Percentiles rank a stretch among this genome's conserved stretches.
Evolutionary conservation across 2,113 vertebrate species (phyloP).

Genomic region (Tragelaphus scriptus): DNA sequence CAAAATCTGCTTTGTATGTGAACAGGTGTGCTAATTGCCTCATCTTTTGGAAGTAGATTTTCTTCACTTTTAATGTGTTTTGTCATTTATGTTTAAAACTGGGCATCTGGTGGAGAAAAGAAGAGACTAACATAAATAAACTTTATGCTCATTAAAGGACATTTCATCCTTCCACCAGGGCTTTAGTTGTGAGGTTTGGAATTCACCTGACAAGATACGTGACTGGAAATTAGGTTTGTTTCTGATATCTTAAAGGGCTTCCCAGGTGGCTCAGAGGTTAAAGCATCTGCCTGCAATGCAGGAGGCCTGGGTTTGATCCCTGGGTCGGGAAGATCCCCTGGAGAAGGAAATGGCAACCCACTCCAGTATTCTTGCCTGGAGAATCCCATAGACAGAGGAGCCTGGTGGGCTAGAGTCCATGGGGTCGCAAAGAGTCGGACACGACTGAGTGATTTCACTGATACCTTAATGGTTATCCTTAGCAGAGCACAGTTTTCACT

Average conservation of each 20-base stretch:
- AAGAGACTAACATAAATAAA: not conserved
- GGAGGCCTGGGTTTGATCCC: too few relatives aligned
- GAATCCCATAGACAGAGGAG: too few relatives aligned
- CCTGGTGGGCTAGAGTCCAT: too few relatives aligned
- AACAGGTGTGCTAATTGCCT: not conserved
- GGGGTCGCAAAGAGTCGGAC: too few relatives aligned
- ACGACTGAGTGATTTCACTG: too few relatives aligned
- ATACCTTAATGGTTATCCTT: not conserved
- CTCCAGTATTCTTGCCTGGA: too few relatives aligned
- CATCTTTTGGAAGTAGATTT: not conserved
- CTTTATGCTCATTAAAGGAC: not conserved
- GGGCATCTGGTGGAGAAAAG: not conserved
- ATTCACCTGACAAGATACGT: not conserved
- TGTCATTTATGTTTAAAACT: not conserved
- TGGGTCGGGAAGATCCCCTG: too few relatives aligned
- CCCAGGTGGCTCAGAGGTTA: too few relatives aligned
- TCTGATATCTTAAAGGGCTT: not conserved
- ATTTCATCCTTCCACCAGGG: not conserved
- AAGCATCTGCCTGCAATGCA: too few relatives aligned
- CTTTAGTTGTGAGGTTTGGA: not conserved
- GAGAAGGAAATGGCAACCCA: too few relatives aligned
- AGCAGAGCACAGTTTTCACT: not conserved
- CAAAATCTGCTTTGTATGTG: not conserved
- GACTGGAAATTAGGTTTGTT: not conserved
- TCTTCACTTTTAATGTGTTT: not conserved